These are phyloP conservation scores for Microcebus griseorufus DNA, from an alignment of 2,113 vertebrate genomes.

Conservation along the genomic window DNA sequence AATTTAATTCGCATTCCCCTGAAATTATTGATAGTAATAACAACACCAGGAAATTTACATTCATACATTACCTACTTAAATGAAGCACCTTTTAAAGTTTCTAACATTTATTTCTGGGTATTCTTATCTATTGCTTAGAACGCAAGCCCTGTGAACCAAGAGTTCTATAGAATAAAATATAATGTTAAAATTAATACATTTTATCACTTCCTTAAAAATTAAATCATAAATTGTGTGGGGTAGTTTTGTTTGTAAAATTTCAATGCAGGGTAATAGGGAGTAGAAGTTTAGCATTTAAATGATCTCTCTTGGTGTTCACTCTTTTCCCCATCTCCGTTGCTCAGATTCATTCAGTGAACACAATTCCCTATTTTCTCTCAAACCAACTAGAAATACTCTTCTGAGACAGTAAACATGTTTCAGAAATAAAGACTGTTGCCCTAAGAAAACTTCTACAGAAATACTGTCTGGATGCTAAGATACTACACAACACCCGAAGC, in stretches of 20 bases:
- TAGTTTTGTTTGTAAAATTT: neutral
- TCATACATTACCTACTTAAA: neutral
- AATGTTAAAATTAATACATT: neutral
- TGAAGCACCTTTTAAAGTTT: constrained; percentile 14
- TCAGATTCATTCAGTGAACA: constrained; percentile 25
- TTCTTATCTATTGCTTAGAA: neutral
- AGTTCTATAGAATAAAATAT: neutral
- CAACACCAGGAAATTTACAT: neutral
- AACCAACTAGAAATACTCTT: neutral
- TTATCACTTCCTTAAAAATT: neutral
- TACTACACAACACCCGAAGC: constrained; percentile 59
- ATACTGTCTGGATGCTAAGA: constrained; percentile 66
- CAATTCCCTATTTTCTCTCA: neutral
- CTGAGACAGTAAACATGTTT: neutral
- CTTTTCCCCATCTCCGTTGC: neutral
- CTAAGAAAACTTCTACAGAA: constrained; percentile 81
- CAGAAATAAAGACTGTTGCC: constrained; percentile 58
- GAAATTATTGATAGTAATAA: neutral
- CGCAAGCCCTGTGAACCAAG: neutral
- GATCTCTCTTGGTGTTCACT: accelerated
- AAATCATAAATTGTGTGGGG: neutral
- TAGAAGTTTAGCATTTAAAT: neutral
- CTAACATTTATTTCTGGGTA: constrained; percentile 35
- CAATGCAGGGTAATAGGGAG: neutral
- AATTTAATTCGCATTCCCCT: neutral